Evolutionary conservation across 2,888 invertebrate genomes (phyloP), one percentile per base, ranked within the genome.

Genomic region (Drosophila kanekoi): DNA sequence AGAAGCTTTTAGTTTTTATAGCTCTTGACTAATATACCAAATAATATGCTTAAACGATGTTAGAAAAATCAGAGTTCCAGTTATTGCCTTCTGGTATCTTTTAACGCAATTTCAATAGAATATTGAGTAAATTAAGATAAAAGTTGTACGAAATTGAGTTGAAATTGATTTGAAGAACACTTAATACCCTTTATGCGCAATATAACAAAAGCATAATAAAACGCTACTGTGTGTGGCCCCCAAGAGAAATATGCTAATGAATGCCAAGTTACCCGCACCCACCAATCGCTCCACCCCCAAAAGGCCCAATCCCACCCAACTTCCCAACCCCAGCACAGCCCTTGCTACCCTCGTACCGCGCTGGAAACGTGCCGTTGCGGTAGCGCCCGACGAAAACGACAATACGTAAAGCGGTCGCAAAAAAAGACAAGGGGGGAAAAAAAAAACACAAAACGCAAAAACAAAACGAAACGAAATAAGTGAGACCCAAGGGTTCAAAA

Each of bases 201-300:
- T 76, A 76, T 77, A 81, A 68, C 76, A 71, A 77, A 65, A 72
- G 72, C 85, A 83, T 87, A 83, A 87, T 83, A 81, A 84, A 84
- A 87, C 61, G 78, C 48, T 48, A 66, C 62, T 76, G 58, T 72
- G 64, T 79, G 71, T 74, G 35, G 49, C 43, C 75, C 81, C 77
- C 87, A 61, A 71, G 85, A 87, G 85, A 83, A 83, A 83, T 83
- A 83, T 83, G 83, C 85, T 83, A 83, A 83, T 84, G 83, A 83
- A 87, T 81, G 87, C 81, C 81, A 72, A 67, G 61, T 47, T 54
- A 48, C 56, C 57, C 53, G 43, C 33, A 28, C 9, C 16, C 23
- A 48, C 45, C 38, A 33, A 16, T 11, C 38, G 23, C 23, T 11
- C 11, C 44, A 43, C 49, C 13, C 48, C 33, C 49, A 37, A 40